These are phyloP conservation scores for Pleuronectes platessa DNA, from an alignment of 2,113 vertebrate genomes.

Conservation along the genomic window DNA sequence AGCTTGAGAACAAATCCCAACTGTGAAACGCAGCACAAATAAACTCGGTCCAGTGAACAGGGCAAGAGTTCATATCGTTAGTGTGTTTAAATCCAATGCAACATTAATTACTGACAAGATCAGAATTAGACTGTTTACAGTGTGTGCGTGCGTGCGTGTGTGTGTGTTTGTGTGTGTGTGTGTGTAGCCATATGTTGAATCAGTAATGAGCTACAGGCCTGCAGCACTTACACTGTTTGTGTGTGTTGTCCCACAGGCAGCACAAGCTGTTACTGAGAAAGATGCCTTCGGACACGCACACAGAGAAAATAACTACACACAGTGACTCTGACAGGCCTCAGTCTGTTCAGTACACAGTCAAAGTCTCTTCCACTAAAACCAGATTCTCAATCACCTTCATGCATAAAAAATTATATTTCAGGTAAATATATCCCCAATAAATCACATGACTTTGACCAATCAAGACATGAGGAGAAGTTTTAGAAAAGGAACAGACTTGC, in stretches of 20 bases:
- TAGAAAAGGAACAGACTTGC: no score
- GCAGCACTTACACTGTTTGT: conserved; percentile 42
- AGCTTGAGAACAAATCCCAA: conserved; percentile 10
- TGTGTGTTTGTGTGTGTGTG: conserved; percentile 24
- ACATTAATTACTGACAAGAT: conserved; percentile 48
- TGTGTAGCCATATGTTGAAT: conserved; percentile 64
- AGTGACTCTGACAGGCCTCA: not conserved
- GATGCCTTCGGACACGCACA: conserved; percentile 53
- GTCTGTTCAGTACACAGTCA: conserved; percentile 1
- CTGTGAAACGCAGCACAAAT: conserved; percentile 45
- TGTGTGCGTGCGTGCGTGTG: not conserved
- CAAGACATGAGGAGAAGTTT: no score
- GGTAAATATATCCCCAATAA: not conserved
- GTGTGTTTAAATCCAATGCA: conserved; percentile 36
- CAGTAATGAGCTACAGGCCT: conserved; percentile 66
- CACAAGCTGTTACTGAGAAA: conserved; percentile 68
- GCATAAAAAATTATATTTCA: not conserved
- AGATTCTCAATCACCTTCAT: not conserved
- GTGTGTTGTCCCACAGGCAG: conserved; percentile 67
- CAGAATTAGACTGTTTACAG: conserved; percentile 26
- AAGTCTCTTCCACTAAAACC: conserved; percentile 1
- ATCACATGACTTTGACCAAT: not conserved
- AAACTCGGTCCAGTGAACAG: conserved; percentile 51
- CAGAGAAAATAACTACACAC: conserved; percentile 3
- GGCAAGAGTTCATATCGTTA: conserved; percentile 44